Evolutionary conservation across 1,140 invertebrate genomes (phyloP), one percentile per base, ranked within the genome.

Genomic region (Papilio aristodemus): DNA sequence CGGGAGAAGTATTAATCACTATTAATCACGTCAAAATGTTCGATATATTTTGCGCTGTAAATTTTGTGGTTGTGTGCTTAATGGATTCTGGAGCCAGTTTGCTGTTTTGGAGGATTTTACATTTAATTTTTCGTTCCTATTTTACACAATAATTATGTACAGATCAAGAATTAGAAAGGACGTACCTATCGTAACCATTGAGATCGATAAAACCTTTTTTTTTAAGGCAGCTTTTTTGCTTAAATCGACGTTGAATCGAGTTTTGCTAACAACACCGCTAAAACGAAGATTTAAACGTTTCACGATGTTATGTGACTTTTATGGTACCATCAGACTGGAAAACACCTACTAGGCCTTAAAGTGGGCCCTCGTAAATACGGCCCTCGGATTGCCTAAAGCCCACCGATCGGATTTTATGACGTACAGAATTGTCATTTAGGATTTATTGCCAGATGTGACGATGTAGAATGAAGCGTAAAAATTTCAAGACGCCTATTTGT

Each of bases 351-450:
- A 78, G 77, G 74, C 78, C 83, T 79, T 81, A 79, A 80, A 80
- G 68, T 78, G 79, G 80, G 79, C 81, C 70, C 77, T 77, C 84
- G 83, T 89, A 87, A 86, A 87, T 78, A 73, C 75, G 74, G 67
- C 69, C 67, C 71, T 78, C 68, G 72, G 77, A 81, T 84, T 77
- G 79, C 79, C 77, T 73, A 75, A 76, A 83, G 78, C 76, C 79
- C 72, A 78, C 79, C 74, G 80, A 84, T 82, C 75, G 75, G 71
- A 80, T 79, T 85, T 89, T 88, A 87, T 83, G 80, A 79, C 70
- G 70, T 73, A 57, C 68, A 68, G 71, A 81, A 85, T 81, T 78
- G 81, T 82, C 78, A 76, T 74, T 78, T 74, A 69, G 68, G 74
- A 77, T 85, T 86, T 83, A 86, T 80, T 72, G 66, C 71, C 32